Evolutionary conservation across 2,797 vertebrate species (phyloP).

Genomic region (Myripristis murdjan): DNA sequence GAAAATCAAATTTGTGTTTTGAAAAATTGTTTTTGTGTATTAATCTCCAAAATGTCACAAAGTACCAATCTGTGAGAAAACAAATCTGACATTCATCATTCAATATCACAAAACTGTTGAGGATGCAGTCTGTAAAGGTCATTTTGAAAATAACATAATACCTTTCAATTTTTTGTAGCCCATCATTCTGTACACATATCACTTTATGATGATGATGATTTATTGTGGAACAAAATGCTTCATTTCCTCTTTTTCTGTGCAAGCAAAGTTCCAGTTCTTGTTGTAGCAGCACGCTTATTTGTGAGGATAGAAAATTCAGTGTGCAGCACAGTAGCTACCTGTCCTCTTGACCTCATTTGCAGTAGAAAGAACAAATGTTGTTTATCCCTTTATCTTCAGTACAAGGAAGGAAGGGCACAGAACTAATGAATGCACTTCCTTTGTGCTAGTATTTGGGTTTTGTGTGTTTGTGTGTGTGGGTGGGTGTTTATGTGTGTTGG

Average conservation of each 20-base stretch:
- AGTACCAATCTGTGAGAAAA: background rate
- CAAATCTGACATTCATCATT: background rate
- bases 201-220: too few species aligned
- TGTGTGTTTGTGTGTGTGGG: constrained; percentile 6
- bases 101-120: background rate
- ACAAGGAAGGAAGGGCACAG: constrained; percentile 12
- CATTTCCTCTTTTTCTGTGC: background rate
- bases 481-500: constrained; percentile 1
- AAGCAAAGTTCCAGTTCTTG: constrained; percentile 23
- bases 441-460: background rate
- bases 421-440: constrained; percentile 8
- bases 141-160: background rate
- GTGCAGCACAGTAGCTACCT: constrained; percentile 42
- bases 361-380: constrained; percentile 17
- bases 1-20: too few species aligned
- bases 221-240: background rate
- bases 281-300: constrained; percentile 16
- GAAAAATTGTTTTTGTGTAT: too few species aligned
- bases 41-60: too few species aligned
- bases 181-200: too few species aligned
- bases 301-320: constrained; percentile 22
- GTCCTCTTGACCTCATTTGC: constrained; percentile 58
- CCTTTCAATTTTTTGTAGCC: background rate
- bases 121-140: background rate
- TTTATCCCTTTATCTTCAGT: background rate